Evolutionary conservation across 1,140 invertebrate genomes (phyloP).

Genomic region (Hydropsyche tenuis): DNA sequence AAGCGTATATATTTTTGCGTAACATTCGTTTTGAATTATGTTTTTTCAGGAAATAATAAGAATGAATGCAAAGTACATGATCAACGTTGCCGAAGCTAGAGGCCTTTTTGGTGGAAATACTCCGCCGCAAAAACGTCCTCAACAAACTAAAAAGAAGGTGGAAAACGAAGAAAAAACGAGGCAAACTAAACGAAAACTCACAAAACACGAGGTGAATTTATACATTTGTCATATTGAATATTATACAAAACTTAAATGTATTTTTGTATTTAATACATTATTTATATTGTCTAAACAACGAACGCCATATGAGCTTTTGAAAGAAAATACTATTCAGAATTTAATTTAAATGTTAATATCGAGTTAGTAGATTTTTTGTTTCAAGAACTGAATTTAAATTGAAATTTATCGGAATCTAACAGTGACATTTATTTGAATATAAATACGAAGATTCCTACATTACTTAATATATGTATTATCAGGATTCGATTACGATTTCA

Average conservation of each 20-base stretch:
- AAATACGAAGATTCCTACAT: too few relatives aligned
- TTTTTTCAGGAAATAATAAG: conserved; percentile 68
- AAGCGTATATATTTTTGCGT: too few relatives aligned
- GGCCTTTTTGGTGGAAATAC: conserved; percentile 70
- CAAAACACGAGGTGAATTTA: conserved; percentile 39
- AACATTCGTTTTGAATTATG: neutral
- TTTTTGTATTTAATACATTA: neutral
- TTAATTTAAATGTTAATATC: conserved; percentile 49
- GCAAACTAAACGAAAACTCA: conserved; percentile 30
- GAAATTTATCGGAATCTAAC: too few relatives aligned
- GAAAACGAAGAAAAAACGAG: conserved; percentile 29
- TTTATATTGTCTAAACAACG: too few relatives aligned
- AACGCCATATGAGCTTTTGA: too few relatives aligned
- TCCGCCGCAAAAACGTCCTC: conserved; percentile 40
- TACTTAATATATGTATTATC: too few relatives aligned
- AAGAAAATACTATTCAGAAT: too few relatives aligned
- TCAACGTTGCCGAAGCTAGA: conserved; percentile 76
- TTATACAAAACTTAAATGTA: conserved; percentile 7
- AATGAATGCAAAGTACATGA: conserved; percentile 80
- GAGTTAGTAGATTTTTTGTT: too few relatives aligned
- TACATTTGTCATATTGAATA: neutral
- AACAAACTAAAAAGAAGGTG: conserved; percentile 34
- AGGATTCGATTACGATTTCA: too few relatives aligned
- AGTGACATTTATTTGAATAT: too few relatives aligned
- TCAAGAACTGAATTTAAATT: too few relatives aligned